A percentile compares a stretch with the other conserved stretches of the same genome.
These are phyloP conservation scores for Brachirus orientalis DNA, from an alignment of 2,113 vertebrate species.

Conservation along the genomic window DNA sequence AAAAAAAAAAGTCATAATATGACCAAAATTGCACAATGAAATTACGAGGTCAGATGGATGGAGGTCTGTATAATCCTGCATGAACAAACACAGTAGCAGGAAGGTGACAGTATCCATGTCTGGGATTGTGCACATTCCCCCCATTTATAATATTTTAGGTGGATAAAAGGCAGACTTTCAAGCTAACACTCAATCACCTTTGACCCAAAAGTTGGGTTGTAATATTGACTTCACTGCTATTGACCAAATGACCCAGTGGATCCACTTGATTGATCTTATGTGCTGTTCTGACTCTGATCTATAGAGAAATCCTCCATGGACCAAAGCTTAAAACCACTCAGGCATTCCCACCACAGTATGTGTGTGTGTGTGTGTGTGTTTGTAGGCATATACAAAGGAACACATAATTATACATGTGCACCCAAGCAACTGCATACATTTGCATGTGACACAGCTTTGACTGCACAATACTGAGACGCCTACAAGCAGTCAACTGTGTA, in stretches of 20 bases:
- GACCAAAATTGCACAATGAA: no score
- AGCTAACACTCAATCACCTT: slow-evolving; percentile 51
- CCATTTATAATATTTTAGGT: slow-evolving; percentile 49
- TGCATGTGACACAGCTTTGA: background rate
- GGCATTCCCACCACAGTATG: background rate
- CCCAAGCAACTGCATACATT: background rate
- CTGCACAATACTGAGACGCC: background rate
- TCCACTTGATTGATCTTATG: slow-evolving; percentile 50
- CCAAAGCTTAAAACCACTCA: slow-evolving; percentile 1
- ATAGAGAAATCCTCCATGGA: slow-evolving; percentile 48
- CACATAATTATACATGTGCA: background rate
- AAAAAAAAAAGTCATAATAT: no score
- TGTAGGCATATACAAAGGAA: background rate
- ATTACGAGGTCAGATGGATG: no score
- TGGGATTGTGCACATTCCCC: slow-evolving; percentile 1
- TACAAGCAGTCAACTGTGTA: background rate
- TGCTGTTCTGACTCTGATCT: slow-evolving; percentile 45
- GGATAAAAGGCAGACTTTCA: slow-evolving; percentile 31
- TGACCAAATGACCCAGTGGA: slow-evolving; percentile 48
- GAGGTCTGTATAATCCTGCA: no score
- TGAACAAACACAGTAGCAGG: background rate
- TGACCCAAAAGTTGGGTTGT: slow-evolving; percentile 39
- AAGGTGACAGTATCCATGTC: background rate
- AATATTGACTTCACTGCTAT: slow-evolving; percentile 57
- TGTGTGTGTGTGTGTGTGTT: background rate